Evolutionary conservation across 2,797 vertebrate species (phyloP).

Genomic region (Periophthalmus magnuspinnatus): DNA sequence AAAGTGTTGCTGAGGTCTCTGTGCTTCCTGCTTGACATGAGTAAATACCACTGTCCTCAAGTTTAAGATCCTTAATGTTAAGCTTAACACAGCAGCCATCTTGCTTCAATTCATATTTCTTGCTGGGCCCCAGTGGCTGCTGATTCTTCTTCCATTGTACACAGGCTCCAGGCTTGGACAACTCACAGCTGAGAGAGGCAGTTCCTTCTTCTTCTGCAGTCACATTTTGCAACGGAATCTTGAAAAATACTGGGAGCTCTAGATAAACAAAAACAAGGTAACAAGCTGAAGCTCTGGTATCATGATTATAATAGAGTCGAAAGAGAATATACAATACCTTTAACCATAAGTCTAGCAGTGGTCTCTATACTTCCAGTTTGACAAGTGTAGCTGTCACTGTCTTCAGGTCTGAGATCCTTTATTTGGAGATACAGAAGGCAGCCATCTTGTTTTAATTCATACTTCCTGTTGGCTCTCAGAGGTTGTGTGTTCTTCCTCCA

Average conservation of each 20-base stretch:
- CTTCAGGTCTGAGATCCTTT: constrained; percentile 73
- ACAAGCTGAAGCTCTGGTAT: not conserved
- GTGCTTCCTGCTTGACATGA: constrained; percentile 66
- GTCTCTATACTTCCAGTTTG: constrained; percentile 56
- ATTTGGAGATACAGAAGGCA: constrained; percentile 76
- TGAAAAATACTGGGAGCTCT: constrained; percentile 60
- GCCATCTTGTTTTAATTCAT: constrained; percentile 77
- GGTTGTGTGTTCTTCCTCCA: constrained; percentile 83
- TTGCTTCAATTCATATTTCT: constrained; percentile 78
- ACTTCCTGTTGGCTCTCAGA: constrained; percentile 77
- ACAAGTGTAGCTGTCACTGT: constrained; percentile 82
- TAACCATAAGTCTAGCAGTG: constrained; percentile 37
- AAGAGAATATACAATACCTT: not conserved
- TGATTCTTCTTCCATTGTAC: constrained; percentile 82
- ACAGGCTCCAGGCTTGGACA: constrained; percentile 71
- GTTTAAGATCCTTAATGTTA: constrained; percentile 75
- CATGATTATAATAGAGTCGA: not conserved
- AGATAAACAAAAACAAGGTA: not conserved
- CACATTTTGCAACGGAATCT: constrained; percentile 45
- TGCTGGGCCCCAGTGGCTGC: constrained; percentile 72
- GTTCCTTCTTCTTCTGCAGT: constrained; percentile 56
- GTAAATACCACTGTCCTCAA: constrained; percentile 82
- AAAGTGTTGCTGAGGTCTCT: constrained; percentile 51
- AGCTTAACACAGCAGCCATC: constrained; percentile 73
- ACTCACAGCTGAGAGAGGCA: constrained; percentile 64